phyloP scores from a whole-genome alignment of 2,888 invertebrate genomes.

The Rotaria socialis region DNA sequence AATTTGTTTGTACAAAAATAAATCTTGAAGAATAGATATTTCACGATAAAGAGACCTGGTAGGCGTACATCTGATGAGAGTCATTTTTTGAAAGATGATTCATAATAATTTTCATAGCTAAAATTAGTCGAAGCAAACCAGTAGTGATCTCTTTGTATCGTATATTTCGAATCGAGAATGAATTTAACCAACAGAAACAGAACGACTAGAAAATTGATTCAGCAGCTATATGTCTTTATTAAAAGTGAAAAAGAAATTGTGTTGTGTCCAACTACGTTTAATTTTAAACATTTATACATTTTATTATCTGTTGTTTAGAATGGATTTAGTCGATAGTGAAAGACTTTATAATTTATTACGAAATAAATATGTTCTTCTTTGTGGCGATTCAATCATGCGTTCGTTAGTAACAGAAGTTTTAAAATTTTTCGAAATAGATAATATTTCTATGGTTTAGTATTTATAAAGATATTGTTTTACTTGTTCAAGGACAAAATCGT shows the following conservation, averaged over 20 bases:
- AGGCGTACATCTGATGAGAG: too few relatives aligned
- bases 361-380: conserved; percentile 17
- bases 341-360: neutral
- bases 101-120: too few relatives aligned
- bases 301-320: neutral
- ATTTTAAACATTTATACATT: neutral
- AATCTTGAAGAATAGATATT: too few relatives aligned
- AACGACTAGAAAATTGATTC: neutral
- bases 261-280: too few relatives aligned
- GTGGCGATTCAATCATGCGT: conserved; percentile 8
- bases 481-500: conserved; percentile 25
- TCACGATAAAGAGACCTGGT: too few relatives aligned
- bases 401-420: neutral
- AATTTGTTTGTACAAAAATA: too few relatives aligned
- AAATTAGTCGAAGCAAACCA: neutral
- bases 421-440: too few relatives aligned
- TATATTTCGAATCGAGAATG: neutral
- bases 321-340: conserved; percentile 26
- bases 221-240: too few relatives aligned
- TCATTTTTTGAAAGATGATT: too few relatives aligned
- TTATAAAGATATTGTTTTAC: conserved; percentile 19
- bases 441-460: neutral
- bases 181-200: neutral
- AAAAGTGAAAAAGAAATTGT: too few relatives aligned
- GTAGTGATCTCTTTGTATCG: neutral